phyloP scores from a whole-genome alignment of 2,113 vertebrate genomes.

The Cercopithecus mona region DNA sequence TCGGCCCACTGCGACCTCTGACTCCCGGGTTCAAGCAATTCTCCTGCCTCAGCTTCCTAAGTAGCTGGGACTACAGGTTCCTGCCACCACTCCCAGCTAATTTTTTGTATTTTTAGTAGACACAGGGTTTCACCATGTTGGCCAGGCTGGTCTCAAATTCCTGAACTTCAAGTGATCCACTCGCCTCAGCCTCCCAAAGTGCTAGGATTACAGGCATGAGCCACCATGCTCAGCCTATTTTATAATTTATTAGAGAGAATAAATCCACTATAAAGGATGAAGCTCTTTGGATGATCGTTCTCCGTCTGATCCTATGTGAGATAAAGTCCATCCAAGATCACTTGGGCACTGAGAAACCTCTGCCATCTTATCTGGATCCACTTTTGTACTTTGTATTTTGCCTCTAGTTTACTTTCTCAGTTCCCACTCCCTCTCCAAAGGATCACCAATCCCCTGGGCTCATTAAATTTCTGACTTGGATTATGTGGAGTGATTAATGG shows the following conservation, averaged over 20 bases:
- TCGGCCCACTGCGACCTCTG: no score
- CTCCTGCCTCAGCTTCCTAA: no score
- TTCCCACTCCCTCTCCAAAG: conserved; percentile 20
- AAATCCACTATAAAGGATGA: background rate
- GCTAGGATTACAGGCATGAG: no score
- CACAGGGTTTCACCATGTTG: no score
- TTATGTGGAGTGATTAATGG: conserved; percentile 73
- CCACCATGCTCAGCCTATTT: background rate
- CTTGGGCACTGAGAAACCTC: background rate
- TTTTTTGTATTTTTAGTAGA: no score
- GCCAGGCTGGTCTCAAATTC: no score
- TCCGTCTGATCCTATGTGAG: background rate
- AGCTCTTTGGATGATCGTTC: background rate
- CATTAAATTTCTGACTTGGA: conserved; percentile 71
- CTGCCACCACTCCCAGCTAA: no score
- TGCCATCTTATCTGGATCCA: conserved; percentile 15
- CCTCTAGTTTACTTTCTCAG: conserved; percentile 31
- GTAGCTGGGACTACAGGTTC: no score
- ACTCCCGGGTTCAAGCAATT: no score
- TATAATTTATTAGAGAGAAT: conserved; percentile 33
- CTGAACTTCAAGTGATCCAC: no score
- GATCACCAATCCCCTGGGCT: conserved; percentile 46
- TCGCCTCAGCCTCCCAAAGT: no score
- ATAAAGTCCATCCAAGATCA: background rate
- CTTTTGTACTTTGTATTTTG: conserved; percentile 11